Percentiles rank a stretch among this genome's conserved stretches.
These are phyloP conservation scores for Tachina fera DNA, from an alignment of 2,888 invertebrate species.

Conservation along the genomic window DNA sequence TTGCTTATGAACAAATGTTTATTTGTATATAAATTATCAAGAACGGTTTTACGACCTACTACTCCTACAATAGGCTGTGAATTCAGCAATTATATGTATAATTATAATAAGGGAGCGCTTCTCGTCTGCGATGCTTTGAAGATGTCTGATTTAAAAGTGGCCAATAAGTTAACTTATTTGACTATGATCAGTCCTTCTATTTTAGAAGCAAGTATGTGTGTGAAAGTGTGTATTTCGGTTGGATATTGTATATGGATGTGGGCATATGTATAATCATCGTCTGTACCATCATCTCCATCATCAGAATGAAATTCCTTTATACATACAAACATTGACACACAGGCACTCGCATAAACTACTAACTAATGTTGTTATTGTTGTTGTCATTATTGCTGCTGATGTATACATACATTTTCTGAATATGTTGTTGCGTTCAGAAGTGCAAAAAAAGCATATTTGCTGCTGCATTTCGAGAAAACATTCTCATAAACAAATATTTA, in stretches of 20 bases:
- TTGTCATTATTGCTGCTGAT: background rate
- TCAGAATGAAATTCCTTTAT: constrained; percentile 41
- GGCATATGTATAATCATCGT: constrained; percentile 41
- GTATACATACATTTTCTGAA: constrained; percentile 12
- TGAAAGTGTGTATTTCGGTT: background rate
- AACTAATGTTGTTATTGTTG: constrained; percentile 14
- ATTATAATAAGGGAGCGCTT: too few species aligned
- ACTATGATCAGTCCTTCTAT: background rate
- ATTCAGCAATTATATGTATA: too few species aligned
- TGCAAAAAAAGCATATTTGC: constrained; percentile 51
- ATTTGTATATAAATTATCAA: too few species aligned
- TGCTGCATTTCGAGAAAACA: constrained; percentile 44
- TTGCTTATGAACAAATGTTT: too few species aligned
- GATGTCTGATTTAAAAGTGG: too few species aligned
- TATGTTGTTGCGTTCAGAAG: constrained; percentile 23
- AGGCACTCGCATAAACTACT: background rate
- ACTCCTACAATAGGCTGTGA: too few species aligned
- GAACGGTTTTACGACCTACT: too few species aligned
- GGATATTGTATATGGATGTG: constrained; percentile 41
- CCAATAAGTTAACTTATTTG: background rate
- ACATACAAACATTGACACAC: background rate
- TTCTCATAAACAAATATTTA: constrained; percentile 42
- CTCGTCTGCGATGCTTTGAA: too few species aligned
- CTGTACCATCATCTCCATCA: constrained; percentile 27
- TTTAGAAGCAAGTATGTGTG: background rate